Evolutionary conservation across 2,888 invertebrate species (phyloP), one percentile per base, ranked within the genome.

Genomic region (Melanotus villosus): DNA sequence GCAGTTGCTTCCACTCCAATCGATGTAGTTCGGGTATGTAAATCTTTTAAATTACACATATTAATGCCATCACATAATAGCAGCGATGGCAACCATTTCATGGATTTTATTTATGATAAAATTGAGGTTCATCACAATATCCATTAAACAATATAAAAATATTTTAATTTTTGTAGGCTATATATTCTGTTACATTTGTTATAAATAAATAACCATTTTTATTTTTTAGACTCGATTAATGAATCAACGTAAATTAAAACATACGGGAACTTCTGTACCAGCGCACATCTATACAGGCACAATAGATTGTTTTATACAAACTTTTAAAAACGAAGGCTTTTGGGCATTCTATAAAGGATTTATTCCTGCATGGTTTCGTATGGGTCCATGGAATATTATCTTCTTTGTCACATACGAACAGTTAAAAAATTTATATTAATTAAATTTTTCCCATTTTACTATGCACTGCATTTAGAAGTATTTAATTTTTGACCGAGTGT

Each of bases 371-470:
- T 94, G 95, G 93, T 89, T 98, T 76, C 90, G 97, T 75, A 95
- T 98, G 92, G 97, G 97, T 0, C 97, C 98, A 3, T 98, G 97
- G 97, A 97, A 97, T 87, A 93, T 98, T 74, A 97, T 97, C 82
- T 97, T 97, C 88, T 97, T 97, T 86, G 89, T 97, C 81, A 93
- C 95, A 6, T 97, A 96, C 84, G 97, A 97, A 84, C 96, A 96
- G 84, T 88, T 97, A 72, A 96, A 96, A 84, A 89, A 89, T 77
- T 78, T 92, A 67, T 91, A 92, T 85, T 91, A 76, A 80, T 47
- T 21, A 57, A 5, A 26, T 2, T 12, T 66, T 7, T n/a, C n/a
- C n/a, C n/a, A n/a, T 59, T 47, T 21, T 30, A 32, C 54, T 16
- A 54, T 12, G 52, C 59, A 59, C 59, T 59, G 50, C 60, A 60